Evolutionary conservation across 2,797 vertebrate genomes (phyloP).

Genomic region (Gambelia wislizenii): DNA sequence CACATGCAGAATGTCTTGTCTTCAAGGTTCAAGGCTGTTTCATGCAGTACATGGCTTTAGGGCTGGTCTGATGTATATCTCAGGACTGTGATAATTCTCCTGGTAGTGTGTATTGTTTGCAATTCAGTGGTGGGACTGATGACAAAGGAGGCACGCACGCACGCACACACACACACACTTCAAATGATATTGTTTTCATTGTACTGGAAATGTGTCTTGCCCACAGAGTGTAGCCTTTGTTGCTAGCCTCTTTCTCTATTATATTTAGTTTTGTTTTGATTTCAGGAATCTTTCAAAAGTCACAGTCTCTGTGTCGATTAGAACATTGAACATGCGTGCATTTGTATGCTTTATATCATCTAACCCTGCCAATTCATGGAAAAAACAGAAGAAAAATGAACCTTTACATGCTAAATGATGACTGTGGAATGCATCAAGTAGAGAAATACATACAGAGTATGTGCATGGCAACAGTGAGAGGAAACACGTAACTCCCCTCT

Average conservation of each 20-base stretch:
- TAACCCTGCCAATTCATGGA: not conserved
- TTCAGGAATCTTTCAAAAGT: not conserved
- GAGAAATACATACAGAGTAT: constrained; percentile 5
- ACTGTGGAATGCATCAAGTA: constrained; percentile 8
- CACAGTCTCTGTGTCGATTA: not conserved
- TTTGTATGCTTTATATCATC: not conserved
- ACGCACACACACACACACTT: no score
- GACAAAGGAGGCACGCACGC: no score
- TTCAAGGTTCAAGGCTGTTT: not conserved
- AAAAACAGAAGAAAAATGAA: not conserved
- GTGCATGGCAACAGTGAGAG: constrained; percentile 42
- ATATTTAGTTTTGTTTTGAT: not conserved
- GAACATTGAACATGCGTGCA: not conserved
- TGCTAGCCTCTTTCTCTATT: not conserved
- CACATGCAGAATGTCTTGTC: not conserved
- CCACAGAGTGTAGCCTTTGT: not conserved
- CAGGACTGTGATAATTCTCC: not conserved
- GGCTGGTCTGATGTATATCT: no score
- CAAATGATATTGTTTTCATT: no score
- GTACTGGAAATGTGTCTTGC: not conserved
- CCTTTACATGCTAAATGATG: not conserved
- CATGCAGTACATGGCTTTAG: not conserved
- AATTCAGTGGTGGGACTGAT: no score
- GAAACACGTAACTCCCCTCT: constrained; percentile 10
- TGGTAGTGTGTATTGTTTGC: not conserved